Base-by-base conservation (phyloP, 2,888 invertebrate genomes). In the Eumacrocentrus americanus region DNA sequence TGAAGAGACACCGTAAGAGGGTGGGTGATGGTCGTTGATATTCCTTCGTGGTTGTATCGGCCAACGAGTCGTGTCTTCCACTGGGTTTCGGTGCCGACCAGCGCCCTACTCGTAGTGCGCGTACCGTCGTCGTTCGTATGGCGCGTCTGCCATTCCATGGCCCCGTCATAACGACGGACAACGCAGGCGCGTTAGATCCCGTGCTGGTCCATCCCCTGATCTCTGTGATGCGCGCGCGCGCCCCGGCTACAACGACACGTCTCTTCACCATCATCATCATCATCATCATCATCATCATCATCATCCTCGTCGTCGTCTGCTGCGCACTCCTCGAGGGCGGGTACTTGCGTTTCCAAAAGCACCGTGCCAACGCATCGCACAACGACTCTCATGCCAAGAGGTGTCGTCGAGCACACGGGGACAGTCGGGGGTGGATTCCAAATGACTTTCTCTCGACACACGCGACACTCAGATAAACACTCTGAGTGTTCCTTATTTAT, bases 51-150 rank as follows among this genome's bases (percentile, higher is more conserved):
- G 63, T 58, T 63, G 64, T 64, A 62, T 60, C 61, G 63, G 48
- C 53, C 65, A 68, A 67, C 67, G 64, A 68, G 68, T 70, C 64
- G 64, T 68, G 65, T 71, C 65, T 67, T 70, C 69, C 65, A 70
- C 66, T 69, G 69, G 72, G 74, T 76, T 78, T 79, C 78, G 77
- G 76, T 78, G 78, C 77, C 78, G 79, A 78, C 83, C 83, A 82
- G 81, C 82, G 84, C 84, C 84, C 83, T 84, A 83, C 83, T 81
- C 79, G 82, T 83, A 84, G 82, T 84, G 84, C 83, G 82, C 83
- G 82, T 82, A 82, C 76, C 81, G 83, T 84, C 82, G 83, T 85
- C 84, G 85, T 85, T 85, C 85, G 85, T 85, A 82, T 84, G 83
- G 81, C 77, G 77, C 78, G 76, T 76, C 82, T 83, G 83, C 82